These are phyloP conservation scores for Stenopsyche tienmushanensis DNA, from an alignment of 1,140 invertebrate species.

Conservation along the genomic window DNA sequence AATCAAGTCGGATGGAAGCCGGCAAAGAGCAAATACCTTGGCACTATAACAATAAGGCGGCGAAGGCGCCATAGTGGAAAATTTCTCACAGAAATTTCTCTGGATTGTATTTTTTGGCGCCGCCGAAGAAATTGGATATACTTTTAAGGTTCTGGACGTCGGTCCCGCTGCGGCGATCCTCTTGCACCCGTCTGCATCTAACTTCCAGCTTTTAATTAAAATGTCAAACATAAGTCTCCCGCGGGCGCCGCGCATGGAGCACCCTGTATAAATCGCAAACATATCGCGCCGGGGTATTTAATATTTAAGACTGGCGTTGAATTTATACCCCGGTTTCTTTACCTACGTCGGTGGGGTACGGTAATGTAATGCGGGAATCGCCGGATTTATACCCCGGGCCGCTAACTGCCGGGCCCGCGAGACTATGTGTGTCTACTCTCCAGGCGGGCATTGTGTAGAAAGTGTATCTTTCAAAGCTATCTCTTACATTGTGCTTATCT, in stretches of 20 bases:
- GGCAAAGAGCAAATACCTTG: no score
- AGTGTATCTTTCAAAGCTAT: no score
- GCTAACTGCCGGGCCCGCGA: neutral
- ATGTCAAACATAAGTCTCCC: conserved; percentile 30
- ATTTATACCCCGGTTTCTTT: conserved; percentile 22
- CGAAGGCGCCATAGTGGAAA: no score
- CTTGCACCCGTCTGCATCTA: conserved; percentile 12
- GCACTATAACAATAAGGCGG: no score
- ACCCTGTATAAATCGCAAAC: conserved; percentile 29
- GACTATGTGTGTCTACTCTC: no score
- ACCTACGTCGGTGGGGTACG: neutral
- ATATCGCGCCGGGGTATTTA: conserved; percentile 38
- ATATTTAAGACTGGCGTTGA: conserved; percentile 36
- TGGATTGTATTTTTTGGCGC: no score
- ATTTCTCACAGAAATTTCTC: no score
- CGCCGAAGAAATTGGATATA: conserved; percentile 1
- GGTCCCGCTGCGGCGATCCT: neutral
- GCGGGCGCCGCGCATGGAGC: no score
- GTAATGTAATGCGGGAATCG: neutral
- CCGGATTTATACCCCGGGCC: conserved; percentile 29
- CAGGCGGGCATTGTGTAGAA: no score
- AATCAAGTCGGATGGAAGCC: no score
- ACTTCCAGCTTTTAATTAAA: conserved; percentile 38
- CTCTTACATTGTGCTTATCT: neutral
- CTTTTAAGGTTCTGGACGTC: no score